Evolutionary conservation across 2,888 invertebrate species (phyloP), one percentile per base, ranked within the genome.

Genomic region (Idaea straminata): DNA sequence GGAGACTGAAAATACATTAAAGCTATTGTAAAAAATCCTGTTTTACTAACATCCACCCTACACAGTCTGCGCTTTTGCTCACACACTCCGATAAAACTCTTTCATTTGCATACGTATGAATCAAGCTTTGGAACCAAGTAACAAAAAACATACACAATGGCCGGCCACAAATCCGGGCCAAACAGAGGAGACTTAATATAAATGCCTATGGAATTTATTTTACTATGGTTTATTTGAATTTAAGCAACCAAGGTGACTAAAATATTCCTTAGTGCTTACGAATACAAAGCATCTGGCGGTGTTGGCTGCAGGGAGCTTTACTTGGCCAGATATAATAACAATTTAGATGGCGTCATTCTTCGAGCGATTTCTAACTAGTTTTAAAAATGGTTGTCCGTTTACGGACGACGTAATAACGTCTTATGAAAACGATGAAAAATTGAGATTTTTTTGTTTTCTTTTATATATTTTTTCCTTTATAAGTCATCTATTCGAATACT

Each of bases 31-130:
- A 47, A 7, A 47, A 47, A 61, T 35, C 25, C 25, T 34, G 5
- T 1, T 10, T 35, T n/a, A 34, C n/a, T 34, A 36, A 15, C 62
- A 61, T 62, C 63, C 64, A 69, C 71, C 65, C 68, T 67, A 67
- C 66, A 47, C 66, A 47, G 47, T 47, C 47, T 47, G 47, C 47
- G 47, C 47, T 7, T 47, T 47, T n/a, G 61, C 63, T 62, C 59
- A 47, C 60, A 59, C 61, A 59, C 61, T 47, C 35, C 61, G 64
- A 69, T 68, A 57, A 66, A 69, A 62, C 62, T 59, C 62, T 63
- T n/a, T 61, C 47, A 60, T 69, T 68, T 68, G 63, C 66, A 72
- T 67, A 59, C 63, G 64, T 63, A 66, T 62, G 65, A 64, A 72
- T 64, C 63, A 63, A 67, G 65, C 63, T 25, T 25, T 25, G 25